Evolutionary conservation across 2,113 vertebrate species (phyloP).

Genomic region (Hyperopisus bebe): DNA sequence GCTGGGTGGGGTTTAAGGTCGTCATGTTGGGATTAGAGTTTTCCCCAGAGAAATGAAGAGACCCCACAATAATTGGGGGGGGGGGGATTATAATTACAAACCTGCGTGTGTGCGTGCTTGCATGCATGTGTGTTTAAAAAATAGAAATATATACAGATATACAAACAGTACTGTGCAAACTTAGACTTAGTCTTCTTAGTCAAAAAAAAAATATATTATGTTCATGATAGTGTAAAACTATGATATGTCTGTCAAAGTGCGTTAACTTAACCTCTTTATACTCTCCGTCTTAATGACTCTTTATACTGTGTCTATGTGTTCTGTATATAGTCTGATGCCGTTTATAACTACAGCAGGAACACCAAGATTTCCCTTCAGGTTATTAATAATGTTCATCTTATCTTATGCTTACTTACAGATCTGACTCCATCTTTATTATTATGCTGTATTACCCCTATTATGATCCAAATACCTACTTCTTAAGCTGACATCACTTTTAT

Average conservation of each 20-base stretch:
- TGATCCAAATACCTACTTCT: background rate
- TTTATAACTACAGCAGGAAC: background rate
- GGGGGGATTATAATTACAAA: background rate
- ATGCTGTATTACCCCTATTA: background rate
- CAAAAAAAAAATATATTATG: background rate
- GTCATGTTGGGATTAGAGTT: too few relatives aligned
- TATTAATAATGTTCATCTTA: background rate
- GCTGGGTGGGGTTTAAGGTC: too few relatives aligned
- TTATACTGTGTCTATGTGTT: background rate
- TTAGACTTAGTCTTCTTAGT: background rate
- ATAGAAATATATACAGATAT: background rate
- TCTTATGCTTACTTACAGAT: background rate
- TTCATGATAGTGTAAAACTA: background rate
- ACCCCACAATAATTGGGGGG: background rate
- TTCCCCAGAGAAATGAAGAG: background rate
- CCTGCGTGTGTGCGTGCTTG: too few relatives aligned
- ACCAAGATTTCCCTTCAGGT: background rate
- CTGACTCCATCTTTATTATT: background rate
- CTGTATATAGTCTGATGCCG: background rate
- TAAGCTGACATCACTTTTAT: background rate
- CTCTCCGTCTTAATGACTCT: background rate
- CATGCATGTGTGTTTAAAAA: background rate
- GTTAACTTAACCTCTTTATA: background rate
- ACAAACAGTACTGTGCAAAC: background rate
- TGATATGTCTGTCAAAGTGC: background rate